Conservation (phyloP, 2,113 vertebrate species). For the Romanogobio albipinnatus region DNA sequence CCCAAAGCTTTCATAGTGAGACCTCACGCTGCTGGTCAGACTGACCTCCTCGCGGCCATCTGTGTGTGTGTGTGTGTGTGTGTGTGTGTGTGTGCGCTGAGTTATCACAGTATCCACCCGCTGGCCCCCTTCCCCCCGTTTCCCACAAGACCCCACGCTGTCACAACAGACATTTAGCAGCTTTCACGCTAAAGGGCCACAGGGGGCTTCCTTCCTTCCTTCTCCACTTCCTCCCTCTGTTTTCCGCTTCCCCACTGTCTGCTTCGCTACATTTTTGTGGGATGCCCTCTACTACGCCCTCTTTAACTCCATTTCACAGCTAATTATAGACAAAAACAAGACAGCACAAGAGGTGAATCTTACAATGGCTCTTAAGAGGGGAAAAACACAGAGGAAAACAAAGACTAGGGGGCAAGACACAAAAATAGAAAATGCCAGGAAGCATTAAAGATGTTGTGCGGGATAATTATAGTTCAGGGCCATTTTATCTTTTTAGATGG, state of each 20-base stretch:
- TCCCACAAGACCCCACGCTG: slow-evolving; percentile 70
- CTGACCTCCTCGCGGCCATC: slow-evolving; percentile 28
- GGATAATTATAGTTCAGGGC: slow-evolving; percentile 30
- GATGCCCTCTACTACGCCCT: slow-evolving; percentile 44
- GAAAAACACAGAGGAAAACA: slow-evolving; percentile 20
- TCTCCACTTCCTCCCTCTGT: slow-evolving; percentile 49
- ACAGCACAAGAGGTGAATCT: slow-evolving; percentile 48
- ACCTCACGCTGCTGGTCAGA: slow-evolving; percentile 6
- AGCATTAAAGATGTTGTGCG: slow-evolving; percentile 22
- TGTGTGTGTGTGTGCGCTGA: slow-evolving; percentile 28
- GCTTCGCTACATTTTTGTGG: slow-evolving; percentile 39
- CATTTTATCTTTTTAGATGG: slow-evolving; percentile 25
- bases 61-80: slow-evolving; percentile 41
- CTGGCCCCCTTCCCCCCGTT: slow-evolving; percentile 27
- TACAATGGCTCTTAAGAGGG: slow-evolving; percentile 52
- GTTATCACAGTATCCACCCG: slow-evolving; percentile 5
- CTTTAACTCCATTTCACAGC: slow-evolving; percentile 53
- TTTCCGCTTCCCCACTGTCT: slow-evolving; percentile 56
- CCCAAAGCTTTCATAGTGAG: slow-evolving; percentile 16
- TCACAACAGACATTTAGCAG: slow-evolving; percentile 78
- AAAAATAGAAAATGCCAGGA: slow-evolving; percentile 51
- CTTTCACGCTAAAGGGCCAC: slow-evolving; percentile 71
- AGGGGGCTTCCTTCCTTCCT: slow-evolving; percentile 65
- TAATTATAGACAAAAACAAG: slow-evolving; percentile 70
- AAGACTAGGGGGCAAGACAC: not conserved